Base-by-base conservation (phyloP, 2,888 invertebrate genomes). In the Hydriomena furcata region DNA sequence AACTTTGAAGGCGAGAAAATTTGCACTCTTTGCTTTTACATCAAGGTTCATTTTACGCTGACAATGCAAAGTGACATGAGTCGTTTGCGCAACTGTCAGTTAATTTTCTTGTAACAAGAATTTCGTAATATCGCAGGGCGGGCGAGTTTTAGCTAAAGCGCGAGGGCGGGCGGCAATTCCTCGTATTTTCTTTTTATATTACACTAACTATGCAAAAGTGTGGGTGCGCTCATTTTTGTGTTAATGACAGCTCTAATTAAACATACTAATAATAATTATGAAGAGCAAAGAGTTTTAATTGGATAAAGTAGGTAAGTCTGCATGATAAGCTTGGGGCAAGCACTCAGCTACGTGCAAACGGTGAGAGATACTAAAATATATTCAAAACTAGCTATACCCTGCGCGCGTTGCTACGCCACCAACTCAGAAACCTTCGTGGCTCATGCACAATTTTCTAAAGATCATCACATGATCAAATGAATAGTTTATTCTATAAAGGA, bases 71-170 rank as follows among this genome's bases (percentile, higher is more conserved):
- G 41, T 47, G 54, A 57, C 43, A 58, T 65, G 42, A 38, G 62
- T 42, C 56, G 47, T 60, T 66, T 54, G 20, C 30, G 28, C 31
- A 24, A 48, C 31, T 53, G 58, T 42, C 61, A 53, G 68, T 65
- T 76, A 71, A 76, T 76, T 74, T 70, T 60, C 56, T 55, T 50
- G 51, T 50, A 66, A 57, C 54, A 58, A 60, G 65, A 71, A 71
- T 69, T 56, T 71, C 68, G 69, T 64, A 71, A 76, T 77, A 69
- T 65, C 31, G 43, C 47, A 56, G 59, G 63, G 63, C 60, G 63
- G 60, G 63, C 60, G 63, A 60, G 17, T 17, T 66, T 68, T 63
- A 47, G 52, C 61, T 60, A 60, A 36, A 40, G 42, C 51, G 42
- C 37, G 42, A 41, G 51, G 55, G 53, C 42, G 48, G 27, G 36